Evolutionary conservation across 1,140 invertebrate genomes (phyloP).

Genomic region (Euura lappo): DNA sequence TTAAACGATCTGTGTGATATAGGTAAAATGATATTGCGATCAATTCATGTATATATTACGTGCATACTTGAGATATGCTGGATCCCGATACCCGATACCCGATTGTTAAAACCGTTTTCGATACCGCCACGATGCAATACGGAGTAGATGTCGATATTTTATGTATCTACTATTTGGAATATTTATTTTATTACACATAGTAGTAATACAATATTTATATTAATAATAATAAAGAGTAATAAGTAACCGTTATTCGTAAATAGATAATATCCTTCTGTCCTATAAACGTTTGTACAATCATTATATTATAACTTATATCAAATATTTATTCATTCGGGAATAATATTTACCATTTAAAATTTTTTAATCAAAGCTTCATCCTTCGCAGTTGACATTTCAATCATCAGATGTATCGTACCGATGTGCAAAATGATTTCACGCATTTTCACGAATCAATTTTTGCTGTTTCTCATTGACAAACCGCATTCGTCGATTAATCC

Average conservation of each 20-base stretch:
- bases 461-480: background rate
- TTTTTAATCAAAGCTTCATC: background rate
- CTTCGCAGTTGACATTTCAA: background rate
- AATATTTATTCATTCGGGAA: conserved; percentile 34
- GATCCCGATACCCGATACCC: too few species aligned
- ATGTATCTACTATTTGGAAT: conserved; percentile 21
- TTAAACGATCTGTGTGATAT: too few species aligned
- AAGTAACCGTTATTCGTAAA: conserved; percentile 46
- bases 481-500: background rate
- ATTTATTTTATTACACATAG: conserved; percentile 48
- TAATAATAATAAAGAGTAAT: conserved; percentile 42
- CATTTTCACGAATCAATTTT: background rate
- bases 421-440: background rate
- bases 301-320: conserved; percentile 37
- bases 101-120: too few species aligned
- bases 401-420: background rate
- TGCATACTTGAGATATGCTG: too few species aligned
- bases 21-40: too few species aligned
- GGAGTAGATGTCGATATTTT: too few species aligned
- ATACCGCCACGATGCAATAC: too few species aligned
- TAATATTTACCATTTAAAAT: conserved; percentile 24
- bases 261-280: conserved; percentile 40
- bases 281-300: conserved; percentile 52
- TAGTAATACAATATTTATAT: conserved; percentile 37
- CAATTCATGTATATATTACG: too few species aligned